Evolutionary conservation across 2,888 invertebrate genomes (phyloP), one percentile per base, ranked within the genome.

Genomic region (Lepidocyrtoides sp.): DNA sequence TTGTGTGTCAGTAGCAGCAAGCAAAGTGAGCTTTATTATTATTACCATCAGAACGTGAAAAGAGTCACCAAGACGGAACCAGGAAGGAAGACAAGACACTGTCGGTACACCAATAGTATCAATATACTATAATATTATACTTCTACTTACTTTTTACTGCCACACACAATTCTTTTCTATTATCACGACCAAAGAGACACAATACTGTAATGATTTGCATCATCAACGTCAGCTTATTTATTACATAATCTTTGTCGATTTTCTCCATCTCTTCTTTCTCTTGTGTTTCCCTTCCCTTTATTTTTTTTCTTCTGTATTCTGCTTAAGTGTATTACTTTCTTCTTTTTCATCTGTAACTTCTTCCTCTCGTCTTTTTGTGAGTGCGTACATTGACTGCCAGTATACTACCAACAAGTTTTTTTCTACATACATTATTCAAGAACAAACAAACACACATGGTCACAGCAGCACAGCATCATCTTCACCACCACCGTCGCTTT

Each of bases 61-160:
- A 63, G 77, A 88, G 91, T 88, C 88, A 83, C 88, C 79, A 84
- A 88, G 79, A 91, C 88, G 83, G 91, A 88, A 88, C 84, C 83
- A 91, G 91, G 81, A 75, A 85, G 91, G 91, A 91, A 85, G 90
- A 79, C n/a, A 91, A 91, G 87, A 87, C 82, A 88, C 88, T 48
- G 83, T 87, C 69, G 54, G 75, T 86, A 75, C 72, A 83, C 83
- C 72, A 86, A 57, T 26, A 60, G 81, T 63, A 82, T 82, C 60
- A 63, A 83, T 66, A 83, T 83, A 66, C 20, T n/a, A 54, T 57
- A 57, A 8, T 1, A 26, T 0, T 23, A 57, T 51, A 69, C 84
- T 32, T 84, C 48, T 86, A 60, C 60, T 77, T 51, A 60, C 57
- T 81, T 26, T 75, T 48, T 36, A 51, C 81, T 48, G 60, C 41